Conservation (phyloP, 2,888 invertebrate species). For the Pterostichus niger region DNA sequence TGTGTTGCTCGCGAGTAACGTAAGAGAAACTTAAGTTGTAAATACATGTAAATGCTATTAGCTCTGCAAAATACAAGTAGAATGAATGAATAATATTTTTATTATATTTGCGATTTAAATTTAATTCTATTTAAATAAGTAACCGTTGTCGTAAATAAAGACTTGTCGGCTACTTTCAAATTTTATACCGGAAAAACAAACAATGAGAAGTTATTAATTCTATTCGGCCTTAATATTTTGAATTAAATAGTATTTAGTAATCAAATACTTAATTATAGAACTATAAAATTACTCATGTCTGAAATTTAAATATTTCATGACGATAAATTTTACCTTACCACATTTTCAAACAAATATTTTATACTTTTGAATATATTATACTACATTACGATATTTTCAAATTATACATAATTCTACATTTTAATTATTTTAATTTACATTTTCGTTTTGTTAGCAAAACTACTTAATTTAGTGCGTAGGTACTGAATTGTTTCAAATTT, state of each 20-base stretch:
- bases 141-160: constrained; percentile 6
- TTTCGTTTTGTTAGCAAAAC: constrained; percentile 21
- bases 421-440: constrained; percentile 24
- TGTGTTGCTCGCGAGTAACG: not conserved
- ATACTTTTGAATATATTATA: not conserved
- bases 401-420: constrained; percentile 6
- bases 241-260: constrained; percentile 27
- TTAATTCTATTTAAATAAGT: constrained; percentile 5
- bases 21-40: constrained; percentile 25
- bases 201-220: constrained; percentile 12
- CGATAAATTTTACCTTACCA: constrained; percentile 12
- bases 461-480: not conserved
- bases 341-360: constrained; percentile 11
- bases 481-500: constrained; percentile 30
- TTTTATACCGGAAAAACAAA: constrained; percentile 26
- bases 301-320: constrained; percentile 39
- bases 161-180: constrained; percentile 45
- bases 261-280: constrained; percentile 24
- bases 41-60: constrained; percentile 48
- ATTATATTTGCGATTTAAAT: constrained; percentile 31
- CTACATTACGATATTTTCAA: constrained; percentile 11
- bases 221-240: constrained; percentile 18
- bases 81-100: constrained; percentile 43
- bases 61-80: constrained; percentile 7
- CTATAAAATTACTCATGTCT: constrained; percentile 39